A percentile compares a stretch with the other conserved stretches of the same genome.
phyloP scores from a whole-genome alignment of 2,888 invertebrate genomes.

The Lymantria monacha region DNA sequence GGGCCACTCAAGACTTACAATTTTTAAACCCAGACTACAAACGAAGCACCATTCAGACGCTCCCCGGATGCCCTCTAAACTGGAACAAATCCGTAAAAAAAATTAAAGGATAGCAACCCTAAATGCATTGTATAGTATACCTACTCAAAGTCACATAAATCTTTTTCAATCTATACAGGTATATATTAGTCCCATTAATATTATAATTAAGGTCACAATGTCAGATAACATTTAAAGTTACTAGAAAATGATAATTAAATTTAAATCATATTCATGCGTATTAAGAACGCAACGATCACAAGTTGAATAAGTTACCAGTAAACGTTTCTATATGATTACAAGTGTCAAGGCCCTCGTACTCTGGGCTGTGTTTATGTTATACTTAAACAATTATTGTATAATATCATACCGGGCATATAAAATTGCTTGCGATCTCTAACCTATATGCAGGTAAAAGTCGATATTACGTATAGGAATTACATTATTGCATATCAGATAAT shows the following conservation, averaged over 20 bases:
- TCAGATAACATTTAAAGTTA: neutral
- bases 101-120: neutral
- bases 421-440: conserved; percentile 11
- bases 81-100: too few relatives aligned
- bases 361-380: conserved; percentile 20
- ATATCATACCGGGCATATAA: too few relatives aligned
- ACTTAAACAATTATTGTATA: conserved; percentile 26
- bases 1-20: too few relatives aligned
- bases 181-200: neutral
- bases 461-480: too few relatives aligned
- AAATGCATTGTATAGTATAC: neutral
- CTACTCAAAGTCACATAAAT: neutral
- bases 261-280: neutral
- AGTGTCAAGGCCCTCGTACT: conserved; percentile 32
- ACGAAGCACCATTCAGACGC: too few relatives aligned
- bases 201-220: neutral
- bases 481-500: too few relatives aligned
- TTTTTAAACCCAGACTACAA: too few relatives aligned
- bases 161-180: too few relatives aligned
- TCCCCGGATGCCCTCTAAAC: too few relatives aligned
- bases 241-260: neutral
- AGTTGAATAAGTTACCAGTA: conserved; percentile 22
- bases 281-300: conserved; percentile 6
- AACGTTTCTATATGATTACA: conserved; percentile 25
- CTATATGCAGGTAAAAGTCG: conserved; percentile 11